Evolutionary conservation across 92 coral and sea anemone species (phyloP), one percentile per base, ranked within the genome.

Genomic region (Paramuricea clavata): DNA sequence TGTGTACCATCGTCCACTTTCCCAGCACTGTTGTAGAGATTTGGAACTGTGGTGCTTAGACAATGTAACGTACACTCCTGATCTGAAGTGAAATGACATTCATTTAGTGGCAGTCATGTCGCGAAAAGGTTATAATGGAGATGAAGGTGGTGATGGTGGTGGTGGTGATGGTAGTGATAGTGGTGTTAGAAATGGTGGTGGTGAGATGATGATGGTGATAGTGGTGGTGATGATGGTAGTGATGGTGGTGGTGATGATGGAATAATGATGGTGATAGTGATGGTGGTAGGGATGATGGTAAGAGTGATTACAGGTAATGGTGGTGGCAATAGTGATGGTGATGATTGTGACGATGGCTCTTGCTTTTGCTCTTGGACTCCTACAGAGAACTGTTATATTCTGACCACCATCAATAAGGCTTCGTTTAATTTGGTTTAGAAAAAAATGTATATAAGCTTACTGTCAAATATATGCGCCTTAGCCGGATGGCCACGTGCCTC

Each of bases 1-100:
- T 78, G 83, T 17, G 83, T 78, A 23, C 83, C 83, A 41, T 78
- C 83, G 47, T 78, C 83, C 44, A 78, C 83, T 0, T 2, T 22
- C 9, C 83, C 83, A 13, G 25, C 25, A 16, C 3, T 6, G 0
- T 5, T 0, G 50, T 78, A 78, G 0, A 57, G 28, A 19, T 12
- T 54, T 19, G 70, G n/a, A n/a, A n/a, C 69, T 7, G 42, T 12
- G 23, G 12, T 12, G 2, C 19, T 30, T 13, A 22, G 70, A n/a
- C 83, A 78, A 35, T 78, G 43, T n/a, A 78, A 57, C 8, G n/a
- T 78, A 34, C 83, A 78, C 3, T n/a, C n/a, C n/a, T 78, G 35
- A 32, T 52, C 69, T 78, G 39, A 12, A 74, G 22, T 43, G 23
- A 2, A 44, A 44, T 1, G 15, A 21, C 22, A 10, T 17, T 19